Evolutionary conservation across 2,797 vertebrate genomes (phyloP), one percentile per base, ranked within the genome.

Genomic region (Acanthopagrus latus): DNA sequence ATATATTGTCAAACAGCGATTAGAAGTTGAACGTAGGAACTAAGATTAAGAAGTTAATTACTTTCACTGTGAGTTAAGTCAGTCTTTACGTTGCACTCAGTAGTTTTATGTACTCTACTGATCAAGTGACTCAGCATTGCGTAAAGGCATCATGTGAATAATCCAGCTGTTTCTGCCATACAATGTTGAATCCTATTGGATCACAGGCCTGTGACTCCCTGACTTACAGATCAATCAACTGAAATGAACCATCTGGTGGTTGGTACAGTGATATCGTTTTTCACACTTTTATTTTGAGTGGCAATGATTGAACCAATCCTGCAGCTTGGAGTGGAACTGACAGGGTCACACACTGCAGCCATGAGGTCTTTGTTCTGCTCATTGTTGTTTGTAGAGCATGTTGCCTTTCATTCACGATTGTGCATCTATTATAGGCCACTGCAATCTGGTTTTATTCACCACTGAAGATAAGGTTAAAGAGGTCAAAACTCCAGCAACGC

Each of bases 311-410:
- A 17, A 81, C 78, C 78, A 79, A 66, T 82, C 38, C 38, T 54
- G 51, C 21, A 10, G 74, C 54, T 52, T 46, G 23, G 41, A 17
- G 25, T 23, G 0, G 23, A 38, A 86, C 88, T 47, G 0, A 71
- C 82, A 69, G 62, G 63, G 86, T 90, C 84, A 88, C 68, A 87
- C 72, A 73, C 38, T 38, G 77, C 76, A 78, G 78, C 62, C 84
- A 92, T 93, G 86, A 83, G 17, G 86, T 93, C 76, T 93, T 95
- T 1, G 48, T 93, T 88, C 89, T 95, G 89, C 90, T 46, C 38
- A 33, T 33, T 33, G 27, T 27, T 27, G 27, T 27, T 33, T 33
- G 5, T 6, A 33, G 33, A 33, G 33, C 33, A 8, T 33, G 33
- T 33, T 33, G 33, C 33, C 7, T 33, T 33, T 33, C 33, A 33